Percentiles rank a stretch among this genome's conserved stretches.
Conservation (phyloP, 2,113 vertebrate genomes). For the Scomber japonicus region DNA sequence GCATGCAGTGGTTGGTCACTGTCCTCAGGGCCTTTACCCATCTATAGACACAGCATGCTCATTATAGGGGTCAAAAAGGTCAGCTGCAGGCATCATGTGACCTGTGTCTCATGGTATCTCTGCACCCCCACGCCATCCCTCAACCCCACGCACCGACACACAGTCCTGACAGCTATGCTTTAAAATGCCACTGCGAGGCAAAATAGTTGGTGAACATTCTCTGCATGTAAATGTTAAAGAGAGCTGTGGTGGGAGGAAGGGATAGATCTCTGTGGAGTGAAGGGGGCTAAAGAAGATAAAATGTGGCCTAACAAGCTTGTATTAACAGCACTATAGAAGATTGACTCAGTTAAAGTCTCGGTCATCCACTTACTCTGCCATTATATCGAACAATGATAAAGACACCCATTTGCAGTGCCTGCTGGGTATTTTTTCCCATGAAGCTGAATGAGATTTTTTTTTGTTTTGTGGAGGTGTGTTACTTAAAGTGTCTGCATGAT, state of each 20-base stretch:
- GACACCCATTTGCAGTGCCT: constrained; percentile 23
- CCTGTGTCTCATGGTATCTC: constrained; percentile 55
- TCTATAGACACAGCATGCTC: constrained; percentile 52
- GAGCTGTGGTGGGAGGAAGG: neutral
- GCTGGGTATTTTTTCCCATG: constrained; percentile 16
- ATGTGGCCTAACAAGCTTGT: constrained; percentile 34
- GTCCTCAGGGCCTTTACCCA: constrained; percentile 45
- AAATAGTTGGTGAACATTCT: constrained; percentile 26
- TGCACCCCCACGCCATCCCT: constrained; percentile 7
- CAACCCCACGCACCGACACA: constrained; percentile 8
- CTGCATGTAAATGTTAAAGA: constrained; percentile 20
- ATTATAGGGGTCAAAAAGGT: constrained; percentile 55
- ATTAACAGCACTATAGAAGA: constrained; percentile 44
- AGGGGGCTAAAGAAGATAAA: constrained; percentile 10
- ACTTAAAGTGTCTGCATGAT: constrained; percentile 43
- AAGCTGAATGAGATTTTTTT: constrained; percentile 23
- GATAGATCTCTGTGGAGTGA: neutral
- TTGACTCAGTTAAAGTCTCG: constrained; percentile 48
- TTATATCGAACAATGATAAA: constrained; percentile 62
- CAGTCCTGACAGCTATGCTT: constrained; percentile 16
- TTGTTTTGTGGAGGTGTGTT: constrained; percentile 13
- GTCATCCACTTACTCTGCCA: constrained; percentile 45
- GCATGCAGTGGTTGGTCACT: constrained; percentile 22
- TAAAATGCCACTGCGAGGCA: constrained; percentile 19
- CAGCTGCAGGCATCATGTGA: constrained; percentile 60